phyloP scores from a whole-genome alignment of 2,888 invertebrate species.

The Falcaria lacertinaria region DNA sequence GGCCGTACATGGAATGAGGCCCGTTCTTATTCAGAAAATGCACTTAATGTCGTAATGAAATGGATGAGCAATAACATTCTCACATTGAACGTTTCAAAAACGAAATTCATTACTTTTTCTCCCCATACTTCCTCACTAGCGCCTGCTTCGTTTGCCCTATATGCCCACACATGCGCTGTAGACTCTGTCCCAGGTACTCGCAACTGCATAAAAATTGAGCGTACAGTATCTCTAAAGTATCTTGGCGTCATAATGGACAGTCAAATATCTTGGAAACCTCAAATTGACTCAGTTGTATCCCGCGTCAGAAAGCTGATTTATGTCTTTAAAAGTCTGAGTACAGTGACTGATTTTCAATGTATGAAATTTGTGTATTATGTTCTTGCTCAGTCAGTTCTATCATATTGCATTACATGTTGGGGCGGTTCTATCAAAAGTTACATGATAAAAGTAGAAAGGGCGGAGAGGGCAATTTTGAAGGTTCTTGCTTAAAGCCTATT shows the following conservation, averaged over 20 bases:
- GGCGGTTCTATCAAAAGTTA: too few species aligned
- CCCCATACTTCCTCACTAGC: not conserved
- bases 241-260: not conserved
- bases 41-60: not conserved
- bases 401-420: too few species aligned
- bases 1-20: not conserved
- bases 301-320: not conserved
- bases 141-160: not conserved
- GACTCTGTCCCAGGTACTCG: not conserved
- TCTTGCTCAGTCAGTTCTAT: not conserved
- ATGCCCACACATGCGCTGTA: not conserved
- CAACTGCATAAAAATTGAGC: not conserved
- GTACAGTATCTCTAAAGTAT: not conserved
- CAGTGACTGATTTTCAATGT: not conserved
- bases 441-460: too few species aligned
- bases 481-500: too few species aligned
- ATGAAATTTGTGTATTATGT: not conserved
- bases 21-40: not conserved
- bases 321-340: not conserved
- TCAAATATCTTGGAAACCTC: not conserved
- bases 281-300: not conserved
- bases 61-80: not conserved
- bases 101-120: not conserved
- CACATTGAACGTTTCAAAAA: too few species aligned
- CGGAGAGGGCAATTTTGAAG: too few species aligned